phyloP scores from a whole-genome alignment of 2,888 invertebrate species.

The Cantharis rustica region DNA sequence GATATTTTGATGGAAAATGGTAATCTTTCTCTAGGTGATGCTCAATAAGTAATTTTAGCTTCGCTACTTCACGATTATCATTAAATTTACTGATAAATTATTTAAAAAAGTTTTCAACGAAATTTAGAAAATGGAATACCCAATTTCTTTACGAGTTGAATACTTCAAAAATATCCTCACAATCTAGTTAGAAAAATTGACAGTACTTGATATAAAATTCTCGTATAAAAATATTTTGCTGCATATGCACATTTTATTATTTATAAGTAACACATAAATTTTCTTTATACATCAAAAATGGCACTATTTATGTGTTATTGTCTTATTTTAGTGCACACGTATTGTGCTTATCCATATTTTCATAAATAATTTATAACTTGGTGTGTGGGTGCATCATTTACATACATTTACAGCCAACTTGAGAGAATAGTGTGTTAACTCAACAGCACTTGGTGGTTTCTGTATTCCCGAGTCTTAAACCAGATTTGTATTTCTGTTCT shows the following conservation, averaged over 20 bases:
- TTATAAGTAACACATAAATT: not conserved
- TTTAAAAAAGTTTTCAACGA: not conserved
- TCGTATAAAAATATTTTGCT: not conserved
- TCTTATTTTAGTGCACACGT: not conserved
- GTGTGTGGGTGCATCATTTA: conserved; percentile 24
- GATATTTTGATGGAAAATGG: conserved; percentile 1
- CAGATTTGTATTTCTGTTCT: conserved; percentile 30
- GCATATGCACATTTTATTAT: not conserved
- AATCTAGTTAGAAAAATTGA: not conserved
- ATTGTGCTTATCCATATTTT: conserved; percentile 14
- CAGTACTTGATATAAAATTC: not conserved
- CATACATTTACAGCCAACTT: conserved; percentile 27
- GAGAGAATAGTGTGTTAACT: conserved; percentile 26
- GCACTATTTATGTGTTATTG: not conserved
- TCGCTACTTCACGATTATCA: not conserved
- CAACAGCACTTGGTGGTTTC: conserved; percentile 28
- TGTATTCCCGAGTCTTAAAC: conserved; percentile 25
- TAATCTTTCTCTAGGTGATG: not conserved
- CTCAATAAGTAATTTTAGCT: not conserved
- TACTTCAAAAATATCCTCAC: not conserved
- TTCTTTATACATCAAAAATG: not conserved
- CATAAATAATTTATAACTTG: conserved; percentile 29
- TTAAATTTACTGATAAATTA: not conserved
- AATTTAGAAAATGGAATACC: not conserved
- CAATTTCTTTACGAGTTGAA: not conserved